Evolutionary conservation across 2,113 vertebrate genomes (phyloP), one percentile per base, ranked within the genome.

Genomic region (cattle (Bos taurus)): DNA sequence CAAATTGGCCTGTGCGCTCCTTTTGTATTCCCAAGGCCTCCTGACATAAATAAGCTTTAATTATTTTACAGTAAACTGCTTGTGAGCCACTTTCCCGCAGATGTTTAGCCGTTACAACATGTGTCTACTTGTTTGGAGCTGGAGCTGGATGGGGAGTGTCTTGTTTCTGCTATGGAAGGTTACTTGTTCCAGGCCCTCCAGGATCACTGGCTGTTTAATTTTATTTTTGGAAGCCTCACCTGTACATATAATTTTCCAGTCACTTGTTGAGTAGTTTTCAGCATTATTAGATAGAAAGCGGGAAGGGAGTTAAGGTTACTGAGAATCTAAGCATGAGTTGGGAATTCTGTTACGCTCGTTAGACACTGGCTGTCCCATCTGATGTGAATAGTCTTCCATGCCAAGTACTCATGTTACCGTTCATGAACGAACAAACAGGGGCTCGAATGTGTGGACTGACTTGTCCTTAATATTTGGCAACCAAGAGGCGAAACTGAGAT

Each of bases 1-100:
- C 96, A 99, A 99, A 99, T 98, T 98, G 99, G 98, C 98, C 98
- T 98, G 98, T 98, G 98, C 98, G 98, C 98, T 98, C 98, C 98
- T 90, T 98, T 94, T 98, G 98, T 26, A n/a, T 25, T 98, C 98
- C 98, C 98, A 98, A 98, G 99, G 99, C 99, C 99, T 99, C 99
- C 99, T 99, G 99, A 99, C 99, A 99, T 99, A 99, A 99, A 99
- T 99, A 99, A 99, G 99, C 99, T 99, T 99, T 99, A 99, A 99
- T 99, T 99, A 99, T 99, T 99, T 99, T 98, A 98, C 91, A 95
- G 97, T 98, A 98, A 98, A 98, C 97, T 97, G 97, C 97, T 93
- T 23, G 88, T 83, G 94, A 98, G 97, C 54, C 94, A 82, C 95
- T 98, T 98, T 94, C 95, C 91, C 96, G 96, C 96, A 97, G 86